phyloP scores from a whole-genome alignment of 2,797 vertebrate genomes.

The Sebastes paucispinis region DNA sequence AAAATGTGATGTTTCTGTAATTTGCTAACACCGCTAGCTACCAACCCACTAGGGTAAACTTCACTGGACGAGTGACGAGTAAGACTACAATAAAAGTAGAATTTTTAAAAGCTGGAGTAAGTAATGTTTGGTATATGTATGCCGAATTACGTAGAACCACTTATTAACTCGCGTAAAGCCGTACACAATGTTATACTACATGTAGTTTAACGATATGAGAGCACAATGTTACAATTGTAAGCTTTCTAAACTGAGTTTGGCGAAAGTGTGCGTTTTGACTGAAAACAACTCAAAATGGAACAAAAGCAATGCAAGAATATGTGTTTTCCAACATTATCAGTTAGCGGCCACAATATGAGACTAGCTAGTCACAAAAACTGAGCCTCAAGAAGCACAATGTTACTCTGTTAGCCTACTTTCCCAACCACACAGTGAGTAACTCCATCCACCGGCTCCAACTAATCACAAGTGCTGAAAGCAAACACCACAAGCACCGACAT shows the following conservation, averaged over 20 bases:
- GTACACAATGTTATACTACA: accelerated
- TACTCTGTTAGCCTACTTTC: background rate
- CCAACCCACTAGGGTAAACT: background rate
- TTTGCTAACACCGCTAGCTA: background rate
- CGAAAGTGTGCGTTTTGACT: background rate
- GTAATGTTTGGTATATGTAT: accelerated
- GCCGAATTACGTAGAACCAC: background rate
- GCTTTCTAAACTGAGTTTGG: conserved; percentile 9
- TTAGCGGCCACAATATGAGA: background rate
- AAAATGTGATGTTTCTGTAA: background rate
- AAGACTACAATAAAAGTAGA: background rate
- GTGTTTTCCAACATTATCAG: background rate
- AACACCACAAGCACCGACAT: background rate
- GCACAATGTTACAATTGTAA: accelerated
- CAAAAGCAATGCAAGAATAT: accelerated
- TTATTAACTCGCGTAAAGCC: accelerated
- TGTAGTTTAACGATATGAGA: background rate
- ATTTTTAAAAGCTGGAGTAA: accelerated
- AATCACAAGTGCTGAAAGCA: background rate
- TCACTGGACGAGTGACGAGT: accelerated
- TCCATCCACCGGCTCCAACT: background rate
- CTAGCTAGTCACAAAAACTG: background rate
- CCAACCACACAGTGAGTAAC: background rate
- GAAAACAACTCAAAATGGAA: background rate
- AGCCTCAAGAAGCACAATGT: no score